These are phyloP conservation scores for Dryococelus australis DNA, from an alignment of 2,888 invertebrate species.

Conservation along the genomic window DNA sequence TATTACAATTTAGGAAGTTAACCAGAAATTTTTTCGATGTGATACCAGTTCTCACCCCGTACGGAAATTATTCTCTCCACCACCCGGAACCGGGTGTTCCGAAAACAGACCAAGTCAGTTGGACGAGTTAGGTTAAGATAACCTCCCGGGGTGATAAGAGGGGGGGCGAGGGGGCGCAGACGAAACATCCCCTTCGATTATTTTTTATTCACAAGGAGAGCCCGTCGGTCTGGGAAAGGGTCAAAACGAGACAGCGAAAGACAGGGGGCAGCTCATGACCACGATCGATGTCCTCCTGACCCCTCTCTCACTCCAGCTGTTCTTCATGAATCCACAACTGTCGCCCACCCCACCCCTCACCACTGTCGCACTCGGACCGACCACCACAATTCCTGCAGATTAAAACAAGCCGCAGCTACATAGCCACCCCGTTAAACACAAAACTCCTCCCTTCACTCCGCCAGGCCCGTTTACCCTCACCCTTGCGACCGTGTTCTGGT, in stretches of 20 bases:
- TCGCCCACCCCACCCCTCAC: not conserved
- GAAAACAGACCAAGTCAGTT: too few relatives aligned
- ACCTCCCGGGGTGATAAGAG: too few relatives aligned
- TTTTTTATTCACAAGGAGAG: not conserved
- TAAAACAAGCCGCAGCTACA: constrained; percentile 16
- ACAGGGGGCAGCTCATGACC: not conserved
- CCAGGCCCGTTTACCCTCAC: not conserved
- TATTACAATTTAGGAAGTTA: too few relatives aligned
- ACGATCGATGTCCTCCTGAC: not conserved
- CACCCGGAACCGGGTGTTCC: too few relatives aligned
- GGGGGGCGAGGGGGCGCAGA: too few relatives aligned
- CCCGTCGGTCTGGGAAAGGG: too few relatives aligned
- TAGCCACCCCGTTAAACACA: not conserved
- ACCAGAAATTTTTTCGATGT: too few relatives aligned
- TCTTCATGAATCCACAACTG: not conserved
- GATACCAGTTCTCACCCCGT: too few relatives aligned
- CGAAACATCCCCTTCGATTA: too few relatives aligned
- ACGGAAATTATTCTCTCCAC: too few relatives aligned
- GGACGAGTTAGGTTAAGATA: too few relatives aligned
- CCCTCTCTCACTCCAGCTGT: not conserved
- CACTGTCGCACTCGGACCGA: not conserved
- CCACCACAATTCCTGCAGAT: not conserved
- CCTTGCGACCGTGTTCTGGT: not conserved
- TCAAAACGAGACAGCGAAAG: not conserved
- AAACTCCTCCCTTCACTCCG: not conserved